A percentile compares a stretch with the other conserved stretches of the same genome.
phyloP scores from a whole-genome alignment of 1,140 invertebrate species.

The Homalodisca vitripennis region DNA sequence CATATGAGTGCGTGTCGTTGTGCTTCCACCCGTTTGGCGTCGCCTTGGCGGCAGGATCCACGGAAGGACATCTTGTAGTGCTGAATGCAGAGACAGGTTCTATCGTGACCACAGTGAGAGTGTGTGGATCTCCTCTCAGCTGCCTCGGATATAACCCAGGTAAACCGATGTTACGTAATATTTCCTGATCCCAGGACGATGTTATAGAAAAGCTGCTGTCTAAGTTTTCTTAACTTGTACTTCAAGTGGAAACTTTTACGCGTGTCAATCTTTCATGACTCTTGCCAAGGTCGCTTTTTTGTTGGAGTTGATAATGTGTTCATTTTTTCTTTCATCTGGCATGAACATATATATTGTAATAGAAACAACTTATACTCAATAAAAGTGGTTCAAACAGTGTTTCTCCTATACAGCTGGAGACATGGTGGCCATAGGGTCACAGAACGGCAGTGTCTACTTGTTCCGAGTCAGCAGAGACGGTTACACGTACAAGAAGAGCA shows the following conservation, averaged over 20 bases:
- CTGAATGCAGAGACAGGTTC: constrained; percentile 80
- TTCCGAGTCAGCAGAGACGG: constrained; percentile 82
- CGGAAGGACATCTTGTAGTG: constrained; percentile 82
- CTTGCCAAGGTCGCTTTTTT: no score
- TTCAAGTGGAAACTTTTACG: no score
- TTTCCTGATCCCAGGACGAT: no score
- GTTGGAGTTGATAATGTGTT: no score
- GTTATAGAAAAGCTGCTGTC: no score
- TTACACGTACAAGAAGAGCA: constrained; percentile 83
- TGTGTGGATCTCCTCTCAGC: constrained; percentile 80
- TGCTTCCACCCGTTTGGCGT: constrained; percentile 85
- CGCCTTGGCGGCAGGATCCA: constrained; percentile 83
- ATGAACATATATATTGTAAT: no score
- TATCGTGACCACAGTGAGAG: constrained; percentile 76
- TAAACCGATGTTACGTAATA: no score
- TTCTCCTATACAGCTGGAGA: constrained; percentile 82
- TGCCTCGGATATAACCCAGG: constrained; percentile 85
- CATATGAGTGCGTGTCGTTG: constrained; percentile 79
- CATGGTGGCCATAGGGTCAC: constrained; percentile 85
- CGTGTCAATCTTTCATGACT: no score
- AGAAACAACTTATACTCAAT: no score
- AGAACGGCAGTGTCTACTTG: constrained; percentile 83
- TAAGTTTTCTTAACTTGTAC: no score
- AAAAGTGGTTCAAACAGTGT: no score
- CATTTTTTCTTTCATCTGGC: no score